Evolutionary conservation across 1,140 invertebrate genomes (phyloP).

Genomic region (Glomeris maerens): DNA sequence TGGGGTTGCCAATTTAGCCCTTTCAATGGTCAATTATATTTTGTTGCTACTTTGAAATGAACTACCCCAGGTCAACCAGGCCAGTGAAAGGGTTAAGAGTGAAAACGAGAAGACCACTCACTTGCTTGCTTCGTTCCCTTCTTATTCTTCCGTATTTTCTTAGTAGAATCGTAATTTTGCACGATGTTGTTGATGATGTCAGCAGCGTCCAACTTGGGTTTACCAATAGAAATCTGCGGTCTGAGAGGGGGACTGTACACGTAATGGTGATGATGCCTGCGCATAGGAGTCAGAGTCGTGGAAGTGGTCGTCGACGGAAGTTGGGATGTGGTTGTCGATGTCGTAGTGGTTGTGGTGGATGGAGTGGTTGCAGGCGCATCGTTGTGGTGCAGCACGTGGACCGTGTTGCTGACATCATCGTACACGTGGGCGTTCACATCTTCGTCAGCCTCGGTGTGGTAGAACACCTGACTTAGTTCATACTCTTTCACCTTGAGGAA

Average conservation of each 20-base stretch:
- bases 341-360: conserved; percentile 3
- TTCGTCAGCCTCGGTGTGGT: conserved; percentile 53
- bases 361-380: conserved; percentile 29
- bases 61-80: too few species aligned
- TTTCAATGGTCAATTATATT: too few species aligned
- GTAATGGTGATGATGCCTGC: conserved; percentile 20
- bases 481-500: conserved; percentile 60
- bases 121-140: conserved; percentile 18
- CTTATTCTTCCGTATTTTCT: conserved; percentile 40
- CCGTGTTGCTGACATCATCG: neutral
- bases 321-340: conserved; percentile 19
- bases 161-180: neutral
- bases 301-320: too few species aligned
- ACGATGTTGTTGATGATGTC: conserved; percentile 48
- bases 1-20: too few species aligned
- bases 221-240: too few species aligned
- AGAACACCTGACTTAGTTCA: conserved; percentile 68
- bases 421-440: neutral
- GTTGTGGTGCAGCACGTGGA: conserved; percentile 38
- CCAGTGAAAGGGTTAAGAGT: conserved; percentile 6
- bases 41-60: too few species aligned
- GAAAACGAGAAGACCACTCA: neutral
- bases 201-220: neutral
- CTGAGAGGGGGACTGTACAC: conserved; percentile 58
- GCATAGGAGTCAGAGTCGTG: conserved; percentile 4